Base-by-base conservation (phyloP, 2,888 invertebrate genomes). In the Lucinisca nassula region DNA sequence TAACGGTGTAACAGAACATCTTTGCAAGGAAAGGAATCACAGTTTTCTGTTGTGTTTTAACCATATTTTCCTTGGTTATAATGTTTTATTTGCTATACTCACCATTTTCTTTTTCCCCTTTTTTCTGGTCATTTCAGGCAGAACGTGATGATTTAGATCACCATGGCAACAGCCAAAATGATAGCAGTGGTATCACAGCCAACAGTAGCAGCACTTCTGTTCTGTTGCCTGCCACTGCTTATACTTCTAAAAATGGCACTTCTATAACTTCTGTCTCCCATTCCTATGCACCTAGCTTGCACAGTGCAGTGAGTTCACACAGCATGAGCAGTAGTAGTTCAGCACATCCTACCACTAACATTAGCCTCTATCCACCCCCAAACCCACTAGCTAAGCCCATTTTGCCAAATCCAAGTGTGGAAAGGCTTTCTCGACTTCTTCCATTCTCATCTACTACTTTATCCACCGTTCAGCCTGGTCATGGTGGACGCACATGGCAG, bases 401-500 rank as follows among this genome's bases (percentile, higher is more conserved):
- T 61, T 61, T 91, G 82, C 87, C 90, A 51, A 78, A 81, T 77
- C 75, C 91, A 40, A 82, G 88, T 88, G 72, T 40, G 14, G 40
- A 40, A 12, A 21, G 72, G 38, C 83, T 88, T 61, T 74, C 88
- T 30, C 88, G 83, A 49, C 84, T 90, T 40, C 84, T 87, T 67
- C 90, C 91, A 77, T 87, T 89, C 80, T 91, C 92, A 92, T 91
- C 92, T 70, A 88, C 82, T 86, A 84, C 91, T 85, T 83, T 87
- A 88, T 90, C 90, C 83, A 92, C 88, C 79, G 85, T 89, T 87
- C 94, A 94, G 94, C 94, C 94, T 78, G 91, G 90, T 83, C 89
- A 92, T 85, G 91, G 89, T 40, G 88, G 92, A 73, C 83, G 89
- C 40, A 80, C 82, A 30, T 94, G 94, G 94, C 93, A 93, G 82